Conservation (phyloP, 2,113 vertebrate genomes). For the Osmerus mordax region DNA sequence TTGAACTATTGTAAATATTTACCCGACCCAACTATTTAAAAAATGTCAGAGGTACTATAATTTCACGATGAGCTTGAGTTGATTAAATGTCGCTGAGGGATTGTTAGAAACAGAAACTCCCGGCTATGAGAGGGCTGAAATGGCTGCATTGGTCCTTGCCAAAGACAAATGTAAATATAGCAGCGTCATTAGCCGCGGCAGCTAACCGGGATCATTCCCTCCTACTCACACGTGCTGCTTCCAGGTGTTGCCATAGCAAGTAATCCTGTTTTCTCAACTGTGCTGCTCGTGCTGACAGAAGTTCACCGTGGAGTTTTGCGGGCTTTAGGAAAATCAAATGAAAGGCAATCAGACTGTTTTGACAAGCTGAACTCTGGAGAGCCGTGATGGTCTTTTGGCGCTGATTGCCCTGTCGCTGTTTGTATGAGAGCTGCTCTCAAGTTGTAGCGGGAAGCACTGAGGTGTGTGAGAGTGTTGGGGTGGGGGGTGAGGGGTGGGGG, state of each 20-base stretch:
- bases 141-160: conserved; percentile 36
- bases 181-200: conserved; percentile 43
- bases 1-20: conserved; percentile 48
- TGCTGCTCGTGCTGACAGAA: conserved; percentile 40
- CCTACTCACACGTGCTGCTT: conserved; percentile 46
- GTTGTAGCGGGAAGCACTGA: no score
- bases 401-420: conserved; percentile 25
- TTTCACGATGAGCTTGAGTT: conserved; percentile 32
- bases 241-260: conserved; percentile 60
- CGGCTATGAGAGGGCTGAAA: conserved; percentile 35
- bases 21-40: not conserved
- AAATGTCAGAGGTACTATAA: conserved; percentile 26
- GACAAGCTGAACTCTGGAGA: conserved; percentile 36
- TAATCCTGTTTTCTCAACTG: conserved; percentile 64
- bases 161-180: conserved; percentile 65
- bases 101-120: conserved; percentile 27
- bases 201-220: conserved; percentile 26
- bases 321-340: conserved; percentile 54
- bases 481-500: no score
- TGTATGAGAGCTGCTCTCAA: not conserved
- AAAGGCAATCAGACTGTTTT: conserved; percentile 49
- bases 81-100: conserved; percentile 32
- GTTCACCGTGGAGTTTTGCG: conserved; percentile 49
- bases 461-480: no score
- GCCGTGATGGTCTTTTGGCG: conserved; percentile 18